A percentile compares a stretch with the other conserved stretches of the same genome.
Conservation (phyloP, 2,888 invertebrate species). For the Tethea ocularis region DNA sequence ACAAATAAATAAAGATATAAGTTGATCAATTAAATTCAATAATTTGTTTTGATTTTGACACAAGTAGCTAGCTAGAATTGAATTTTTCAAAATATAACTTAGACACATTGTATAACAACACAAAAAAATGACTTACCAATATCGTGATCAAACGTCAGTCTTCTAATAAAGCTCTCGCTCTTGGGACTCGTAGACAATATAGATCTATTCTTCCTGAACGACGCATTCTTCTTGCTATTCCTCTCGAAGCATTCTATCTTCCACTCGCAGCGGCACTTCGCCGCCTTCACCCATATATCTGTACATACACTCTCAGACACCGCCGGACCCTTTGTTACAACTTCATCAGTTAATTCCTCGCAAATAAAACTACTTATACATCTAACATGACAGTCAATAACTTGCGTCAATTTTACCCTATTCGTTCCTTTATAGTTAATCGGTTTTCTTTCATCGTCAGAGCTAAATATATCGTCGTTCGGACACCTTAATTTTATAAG, state of each 20-base stretch:
- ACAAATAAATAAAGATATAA: too few relatives aligned
- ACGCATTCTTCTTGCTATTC: constrained; percentile 78
- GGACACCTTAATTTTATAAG: constrained; percentile 69
- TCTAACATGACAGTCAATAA: constrained; percentile 67
- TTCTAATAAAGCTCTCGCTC: constrained; percentile 62
- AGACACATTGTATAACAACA: too few relatives aligned
- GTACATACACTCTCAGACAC: constrained; percentile 84
- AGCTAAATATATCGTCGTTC: constrained; percentile 82
- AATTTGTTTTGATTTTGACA: too few relatives aligned
- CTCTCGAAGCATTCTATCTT: constrained; percentile 79
- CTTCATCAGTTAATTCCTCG: constrained; percentile 65
- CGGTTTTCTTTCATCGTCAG: constrained; percentile 80
- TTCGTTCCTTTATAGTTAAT: constrained; percentile 54
- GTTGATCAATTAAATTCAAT: too few relatives aligned
- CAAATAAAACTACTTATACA: constrained; percentile 75
- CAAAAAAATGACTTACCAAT: constrained; percentile 59
- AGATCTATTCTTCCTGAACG: constrained; percentile 80
- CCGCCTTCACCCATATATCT: constrained; percentile 82
- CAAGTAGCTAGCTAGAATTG: too few relatives aligned
- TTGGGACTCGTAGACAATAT: constrained; percentile 76
- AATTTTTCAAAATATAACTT: too few relatives aligned
- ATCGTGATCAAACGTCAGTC: constrained; percentile 77
- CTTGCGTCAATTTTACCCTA: constrained; percentile 57
- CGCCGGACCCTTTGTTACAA: constrained; percentile 71
- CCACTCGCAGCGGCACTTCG: constrained; percentile 86